Conservation (phyloP, 2,888 invertebrate species). For the Anthophora plumipes region DNA sequence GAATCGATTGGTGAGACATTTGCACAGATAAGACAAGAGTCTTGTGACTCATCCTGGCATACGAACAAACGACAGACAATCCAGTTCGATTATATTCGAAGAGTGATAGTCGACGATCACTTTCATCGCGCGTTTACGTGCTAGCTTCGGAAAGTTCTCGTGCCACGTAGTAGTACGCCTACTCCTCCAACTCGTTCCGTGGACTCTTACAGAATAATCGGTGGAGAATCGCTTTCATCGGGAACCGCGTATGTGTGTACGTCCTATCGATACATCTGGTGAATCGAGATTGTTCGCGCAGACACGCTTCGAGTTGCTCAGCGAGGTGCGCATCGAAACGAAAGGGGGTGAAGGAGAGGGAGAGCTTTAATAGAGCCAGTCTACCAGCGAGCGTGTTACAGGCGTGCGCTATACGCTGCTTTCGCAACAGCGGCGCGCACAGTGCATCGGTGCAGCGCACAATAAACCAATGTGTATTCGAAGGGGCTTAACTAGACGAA, state of each 20-base stretch:
- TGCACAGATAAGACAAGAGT: no score
- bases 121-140: conserved; percentile 24
- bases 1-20: no score
- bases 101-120: conserved; percentile 29
- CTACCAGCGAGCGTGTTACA: conserved; percentile 35
- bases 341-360: no score
- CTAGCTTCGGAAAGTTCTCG: conserved; percentile 1
- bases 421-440: conserved; percentile 34
- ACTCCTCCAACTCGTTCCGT: neutral
- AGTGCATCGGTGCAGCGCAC: conserved; percentile 66
- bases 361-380: conserved; percentile 66
- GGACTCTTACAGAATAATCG: conserved; percentile 40
- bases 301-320: conserved; percentile 66
- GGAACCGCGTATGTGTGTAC: conserved; percentile 18
- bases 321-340: conserved; percentile 54
- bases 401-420: conserved; percentile 39
- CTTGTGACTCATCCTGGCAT: neutral
- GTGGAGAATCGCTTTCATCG: conserved; percentile 40
- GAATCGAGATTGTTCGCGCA: conserved; percentile 55
- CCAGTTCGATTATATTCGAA: conserved; percentile 13
- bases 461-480: conserved; percentile 74
- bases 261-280: conserved; percentile 71
- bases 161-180: neutral
- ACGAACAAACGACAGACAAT: neutral
- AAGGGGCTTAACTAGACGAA: conserved; percentile 75